Evolutionary conservation across 2,113 vertebrate genomes (phyloP).

Genomic region (cattle (Bos taurus)): ARS-UCD2.0 NC_037357.1:117882001-117882500

Average conservation of each 20-base stretch:
- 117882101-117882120: not conserved
- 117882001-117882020: not conserved
- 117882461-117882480: not conserved
- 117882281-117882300: conserved; percentile 36
- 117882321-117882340: conserved; percentile 21
- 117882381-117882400: not conserved
- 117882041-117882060: not conserved
- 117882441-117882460: not conserved
- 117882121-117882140: conserved; percentile 14
- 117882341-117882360: not conserved
- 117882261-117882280: not conserved
- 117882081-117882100: conserved; percentile 10
- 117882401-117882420: not conserved
- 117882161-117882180: not conserved
- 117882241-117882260: not conserved
- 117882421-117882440: not conserved
- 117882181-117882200: not conserved
- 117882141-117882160: not conserved
- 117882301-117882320: not conserved
- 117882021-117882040: not conserved
- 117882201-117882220: conserved; percentile 25
- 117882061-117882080: not conserved
- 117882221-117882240: not conserved
- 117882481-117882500: conserved; percentile 46
- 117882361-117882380: not conserved